These are phyloP conservation scores for Ammospiza nelsoni DNA, from an alignment of 2,113 vertebrate species.

Conservation along the genomic window DNA sequence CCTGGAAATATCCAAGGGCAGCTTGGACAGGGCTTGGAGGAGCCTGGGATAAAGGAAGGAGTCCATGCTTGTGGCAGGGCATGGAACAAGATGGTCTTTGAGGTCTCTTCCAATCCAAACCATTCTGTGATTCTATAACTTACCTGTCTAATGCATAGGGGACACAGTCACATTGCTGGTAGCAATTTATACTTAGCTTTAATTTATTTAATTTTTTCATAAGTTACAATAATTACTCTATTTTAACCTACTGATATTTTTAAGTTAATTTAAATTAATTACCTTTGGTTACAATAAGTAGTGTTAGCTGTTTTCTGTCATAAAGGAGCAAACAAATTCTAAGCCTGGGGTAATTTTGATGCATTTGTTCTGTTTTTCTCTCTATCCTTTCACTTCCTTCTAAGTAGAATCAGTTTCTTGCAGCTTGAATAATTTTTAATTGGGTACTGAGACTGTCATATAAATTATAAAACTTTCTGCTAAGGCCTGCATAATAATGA, in stretches of 20 bases:
- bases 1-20: not conserved
- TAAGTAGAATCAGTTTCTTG: not conserved
- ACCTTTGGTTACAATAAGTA: not conserved
- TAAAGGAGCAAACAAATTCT: not conserved
- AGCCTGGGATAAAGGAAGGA: accelerated
- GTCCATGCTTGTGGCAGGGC: not conserved
- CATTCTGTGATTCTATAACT: not conserved
- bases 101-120: not conserved
- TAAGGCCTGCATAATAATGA: not conserved
- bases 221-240: not conserved
- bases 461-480: not conserved
- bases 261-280: not conserved
- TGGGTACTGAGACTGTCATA: not conserved
- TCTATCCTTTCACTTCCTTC: not conserved
- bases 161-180: not conserved
- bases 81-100: not conserved
- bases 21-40: not conserved
- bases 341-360: not conserved
- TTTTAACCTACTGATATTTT: not conserved
- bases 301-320: not conserved
- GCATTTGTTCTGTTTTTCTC: not conserved
- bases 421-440: not conserved
- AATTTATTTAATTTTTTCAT: not conserved
- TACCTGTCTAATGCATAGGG: not conserved
- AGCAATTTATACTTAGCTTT: not conserved